Evolutionary conservation across 2,888 invertebrate species (phyloP).

Genomic region (Ramazzottius varieornatus): DNA sequence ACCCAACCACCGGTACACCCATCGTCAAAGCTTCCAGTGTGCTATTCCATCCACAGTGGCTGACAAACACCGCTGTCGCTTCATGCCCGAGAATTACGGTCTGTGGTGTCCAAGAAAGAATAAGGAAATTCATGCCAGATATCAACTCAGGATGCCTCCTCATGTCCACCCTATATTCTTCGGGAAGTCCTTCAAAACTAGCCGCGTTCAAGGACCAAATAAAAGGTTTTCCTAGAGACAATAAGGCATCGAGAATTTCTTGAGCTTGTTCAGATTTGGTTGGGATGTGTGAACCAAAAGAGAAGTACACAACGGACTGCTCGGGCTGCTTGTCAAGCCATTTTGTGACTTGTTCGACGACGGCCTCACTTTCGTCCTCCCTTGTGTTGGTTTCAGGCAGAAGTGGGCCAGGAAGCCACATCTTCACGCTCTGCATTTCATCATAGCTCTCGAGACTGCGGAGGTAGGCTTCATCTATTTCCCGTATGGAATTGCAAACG

Average conservation of each 20-base stretch:
- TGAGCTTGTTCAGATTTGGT: neutral
- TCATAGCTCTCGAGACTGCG: too few relatives aligned
- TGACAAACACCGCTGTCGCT: neutral
- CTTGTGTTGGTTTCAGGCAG: too few relatives aligned
- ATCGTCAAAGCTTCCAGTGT: neutral
- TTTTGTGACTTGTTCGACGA: neutral
- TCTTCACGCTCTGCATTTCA: too few relatives aligned
- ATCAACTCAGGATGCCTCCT: neutral
- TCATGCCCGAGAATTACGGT: neutral
- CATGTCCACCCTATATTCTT: too few relatives aligned
- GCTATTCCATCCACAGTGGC: neutral
- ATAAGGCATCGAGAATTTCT: neutral
- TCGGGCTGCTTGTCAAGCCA: neutral
- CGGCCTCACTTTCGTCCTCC: neutral
- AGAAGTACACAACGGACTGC: neutral
- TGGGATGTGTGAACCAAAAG: neutral
- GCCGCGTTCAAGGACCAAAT: neutral
- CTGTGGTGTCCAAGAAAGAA: neutral
- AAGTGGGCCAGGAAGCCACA: too few relatives aligned
- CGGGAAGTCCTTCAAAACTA: neutral
- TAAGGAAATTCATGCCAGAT: neutral
- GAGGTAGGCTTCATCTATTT: too few relatives aligned
- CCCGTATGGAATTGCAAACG: too few relatives aligned
- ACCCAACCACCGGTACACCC: neutral
- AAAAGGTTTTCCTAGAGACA: neutral